Evolutionary conservation across 1,140 invertebrate species (phyloP).

Genomic region (Sitobion miscanthi): DNA sequence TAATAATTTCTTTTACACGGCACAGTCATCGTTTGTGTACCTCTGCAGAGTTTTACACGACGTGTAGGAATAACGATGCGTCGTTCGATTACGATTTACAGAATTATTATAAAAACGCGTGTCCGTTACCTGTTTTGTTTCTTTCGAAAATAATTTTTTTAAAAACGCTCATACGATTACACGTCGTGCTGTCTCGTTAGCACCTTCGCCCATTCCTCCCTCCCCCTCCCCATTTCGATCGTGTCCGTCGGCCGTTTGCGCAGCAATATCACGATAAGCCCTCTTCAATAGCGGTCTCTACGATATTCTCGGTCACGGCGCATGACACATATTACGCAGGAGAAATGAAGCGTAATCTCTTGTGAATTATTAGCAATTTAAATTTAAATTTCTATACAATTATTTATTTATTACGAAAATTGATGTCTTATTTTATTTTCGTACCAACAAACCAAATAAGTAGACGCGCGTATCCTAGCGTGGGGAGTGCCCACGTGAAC

Average conservation of each 20-base stretch:
- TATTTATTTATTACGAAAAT: slow-evolving; percentile 50
- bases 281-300: not conserved
- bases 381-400: not conserved
- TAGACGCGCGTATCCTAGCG: not conserved
- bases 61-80: not conserved
- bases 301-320: not conserved
- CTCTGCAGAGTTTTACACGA: not conserved
- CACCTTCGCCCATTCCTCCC: too few species aligned
- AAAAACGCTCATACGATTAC: not conserved
- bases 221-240: too few species aligned
- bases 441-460: slow-evolving; percentile 25
- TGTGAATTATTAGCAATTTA: not conserved
- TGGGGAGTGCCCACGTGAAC: slow-evolving; percentile 45
- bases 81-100: not conserved
- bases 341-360: not conserved
- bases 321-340: too few species aligned
- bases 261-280: too few species aligned
- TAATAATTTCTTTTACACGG: not conserved
- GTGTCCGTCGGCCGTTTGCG: too few species aligned
- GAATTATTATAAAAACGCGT: not conserved
- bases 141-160: not conserved
- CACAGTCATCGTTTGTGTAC: not conserved
- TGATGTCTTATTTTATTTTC: slow-evolving; percentile 51
- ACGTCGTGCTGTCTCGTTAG: too few species aligned
- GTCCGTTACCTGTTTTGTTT: not conserved